Evolutionary conservation across 2,113 vertebrate genomes (phyloP), one percentile per base, ranked within the genome.

Genomic region (Uropsilus gracilis): DNA sequence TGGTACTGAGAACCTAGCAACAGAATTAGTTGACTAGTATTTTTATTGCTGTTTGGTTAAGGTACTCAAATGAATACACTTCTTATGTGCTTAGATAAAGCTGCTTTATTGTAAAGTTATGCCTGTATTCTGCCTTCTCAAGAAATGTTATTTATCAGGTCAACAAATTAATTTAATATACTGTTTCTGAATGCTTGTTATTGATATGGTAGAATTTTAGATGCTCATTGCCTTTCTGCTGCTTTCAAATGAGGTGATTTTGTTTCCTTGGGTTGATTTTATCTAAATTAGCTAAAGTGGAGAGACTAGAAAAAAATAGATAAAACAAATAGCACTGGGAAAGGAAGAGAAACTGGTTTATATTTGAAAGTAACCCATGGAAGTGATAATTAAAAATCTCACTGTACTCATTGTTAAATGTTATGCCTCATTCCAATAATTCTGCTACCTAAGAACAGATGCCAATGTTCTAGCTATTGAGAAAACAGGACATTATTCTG

Each of bases 341-440:
- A 28, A 72, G 53, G 42, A 71, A 71, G 30, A 84, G 91, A 73
- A 86, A 93, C 77, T 12, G 12, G 20, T 37, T 88, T 87, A 24
- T 57, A 44, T 91, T 69, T 87, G 44, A 75, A 57, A 86, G 44
- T 0, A 2, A 42, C 13, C 37, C 50, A 84, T 86, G 78, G 48
- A 85, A 93, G 37, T 76, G 61, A 75, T 88, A 44, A 91, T 87
- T 94, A 81, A 92, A 87, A 94, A 86, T n/a, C 37, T 6, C 64
- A n/a, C 22, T 66, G 22, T 50, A 39, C 18, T 26, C 14, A 17
- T 73, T 68, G 32, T 84, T 86, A 95, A 89, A 87, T 85, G 84
- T 81, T 37, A 22, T 44, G 48, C n/a, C 91, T 39, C 61, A 50
- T 44, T 63, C 44, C 32, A 68, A 2, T 50, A 26, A 84, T 66